Conservation (phyloP, 1,140 invertebrate species). For the Saccostrea cuccullata region DNA sequence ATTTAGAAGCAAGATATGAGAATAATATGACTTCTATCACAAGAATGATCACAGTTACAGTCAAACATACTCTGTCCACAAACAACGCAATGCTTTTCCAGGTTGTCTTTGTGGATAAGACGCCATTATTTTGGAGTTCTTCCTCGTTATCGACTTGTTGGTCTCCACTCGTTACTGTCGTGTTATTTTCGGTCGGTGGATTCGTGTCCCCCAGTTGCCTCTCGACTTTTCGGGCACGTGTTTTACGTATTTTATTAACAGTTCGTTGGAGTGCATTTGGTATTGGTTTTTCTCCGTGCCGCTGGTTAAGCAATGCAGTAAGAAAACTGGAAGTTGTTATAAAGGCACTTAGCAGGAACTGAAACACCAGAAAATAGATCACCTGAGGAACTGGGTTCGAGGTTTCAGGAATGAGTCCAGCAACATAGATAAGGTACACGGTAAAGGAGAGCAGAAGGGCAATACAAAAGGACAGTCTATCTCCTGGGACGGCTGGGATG, state of each 20-base stretch:
- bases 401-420: slow-evolving; percentile 5
- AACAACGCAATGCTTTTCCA: not conserved
- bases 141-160: not conserved
- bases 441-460: slow-evolving; percentile 22
- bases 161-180: not conserved
- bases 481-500: not conserved
- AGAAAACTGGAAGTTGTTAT: slow-evolving; percentile 9
- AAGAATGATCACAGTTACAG: not conserved
- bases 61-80: not conserved
- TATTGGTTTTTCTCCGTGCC: not conserved
- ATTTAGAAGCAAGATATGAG: not conserved
- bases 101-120: not conserved
- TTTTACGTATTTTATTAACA: not conserved
- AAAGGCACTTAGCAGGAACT: slow-evolving; percentile 1
- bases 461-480: not conserved
- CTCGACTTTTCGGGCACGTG: not conserved
- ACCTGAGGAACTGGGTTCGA: not conserved
- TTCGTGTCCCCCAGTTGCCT: too few species aligned
- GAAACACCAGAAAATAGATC: slow-evolving; percentile 6
- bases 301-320: not conserved
- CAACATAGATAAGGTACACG: slow-evolving; percentile 8
- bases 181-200: not conserved
- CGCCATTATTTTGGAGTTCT: not conserved
- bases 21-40: not conserved
- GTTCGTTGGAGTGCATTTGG: not conserved